These are phyloP conservation scores for Boloria euphrosyne DNA, from an alignment of 2,888 invertebrate species.

Conservation along the genomic window DNA sequence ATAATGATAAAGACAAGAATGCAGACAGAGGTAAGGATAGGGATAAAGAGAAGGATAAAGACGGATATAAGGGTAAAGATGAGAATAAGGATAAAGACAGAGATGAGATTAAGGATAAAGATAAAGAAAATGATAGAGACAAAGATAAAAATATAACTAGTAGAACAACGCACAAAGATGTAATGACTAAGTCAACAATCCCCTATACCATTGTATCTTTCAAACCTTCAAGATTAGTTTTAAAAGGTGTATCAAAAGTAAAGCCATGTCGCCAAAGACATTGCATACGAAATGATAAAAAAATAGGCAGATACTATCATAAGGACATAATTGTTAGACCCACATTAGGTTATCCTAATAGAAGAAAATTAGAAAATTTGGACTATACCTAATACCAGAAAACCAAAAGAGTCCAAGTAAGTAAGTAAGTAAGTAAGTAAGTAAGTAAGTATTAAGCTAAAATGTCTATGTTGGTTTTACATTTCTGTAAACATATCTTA, in stretches of 20 bases:
- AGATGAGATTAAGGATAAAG: not conserved
- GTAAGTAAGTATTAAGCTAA: not conserved
- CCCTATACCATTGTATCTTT: not conserved
- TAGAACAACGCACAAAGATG: no score
- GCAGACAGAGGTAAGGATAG: not conserved
- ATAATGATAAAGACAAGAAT: slow-evolving; percentile 3
- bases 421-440: no score
- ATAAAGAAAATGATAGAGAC: not conserved
- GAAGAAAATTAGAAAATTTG: not conserved
- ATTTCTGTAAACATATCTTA: no score
- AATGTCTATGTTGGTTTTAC: no score
- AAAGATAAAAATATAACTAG: not conserved
- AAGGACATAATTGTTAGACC: slow-evolving; percentile 34
- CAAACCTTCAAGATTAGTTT: not conserved
- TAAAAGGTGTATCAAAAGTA: slow-evolving; percentile 10
- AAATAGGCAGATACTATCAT: slow-evolving; percentile 31
- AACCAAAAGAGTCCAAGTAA: no score
- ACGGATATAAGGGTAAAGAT: not conserved
- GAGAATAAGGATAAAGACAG: not conserved
- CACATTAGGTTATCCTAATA: slow-evolving; percentile 18
- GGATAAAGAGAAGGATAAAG: not conserved
- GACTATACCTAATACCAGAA: slow-evolving; percentile 8
- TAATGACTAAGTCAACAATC: not conserved
- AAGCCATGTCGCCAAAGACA: slow-evolving; percentile 11
- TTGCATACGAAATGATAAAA: slow-evolving; percentile 10